phyloP scores from a whole-genome alignment of 2,113 vertebrate genomes.

The Heterotilapia buettikoferi region DNA sequence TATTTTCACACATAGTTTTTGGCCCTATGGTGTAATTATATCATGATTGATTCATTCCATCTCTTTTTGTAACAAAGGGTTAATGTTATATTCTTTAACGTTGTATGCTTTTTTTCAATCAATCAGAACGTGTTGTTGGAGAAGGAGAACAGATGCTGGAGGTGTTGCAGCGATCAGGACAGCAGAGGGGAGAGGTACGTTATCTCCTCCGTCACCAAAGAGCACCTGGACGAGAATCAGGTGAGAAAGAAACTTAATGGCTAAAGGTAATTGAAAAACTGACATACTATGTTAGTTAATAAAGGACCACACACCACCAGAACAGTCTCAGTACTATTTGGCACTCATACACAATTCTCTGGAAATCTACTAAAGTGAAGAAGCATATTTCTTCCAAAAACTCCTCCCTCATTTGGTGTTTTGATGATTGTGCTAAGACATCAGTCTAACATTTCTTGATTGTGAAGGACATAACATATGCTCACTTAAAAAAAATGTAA shows the following conservation, averaged over 20 bases:
- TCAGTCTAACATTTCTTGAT: background rate
- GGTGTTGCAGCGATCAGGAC: slow-evolving; percentile 80
- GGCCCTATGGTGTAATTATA: background rate
- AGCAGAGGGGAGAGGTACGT: slow-evolving; percentile 81
- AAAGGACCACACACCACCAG: background rate
- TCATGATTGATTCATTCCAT: background rate
- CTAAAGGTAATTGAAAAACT: background rate
- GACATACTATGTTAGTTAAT: background rate
- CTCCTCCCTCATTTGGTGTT: background rate
- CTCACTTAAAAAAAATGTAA: background rate
- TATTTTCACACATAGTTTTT: background rate
- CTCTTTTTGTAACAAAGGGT: background rate
- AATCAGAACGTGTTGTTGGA: slow-evolving; percentile 78
- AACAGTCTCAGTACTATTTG: background rate
- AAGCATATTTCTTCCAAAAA: background rate
- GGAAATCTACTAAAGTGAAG: background rate
- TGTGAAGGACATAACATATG: background rate
- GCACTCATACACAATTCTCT: background rate
- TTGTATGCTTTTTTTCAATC: background rate
- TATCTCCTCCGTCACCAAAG: slow-evolving; percentile 84
- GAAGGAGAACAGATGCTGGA: slow-evolving; percentile 84
- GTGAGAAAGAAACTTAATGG: slow-evolving; percentile 44
- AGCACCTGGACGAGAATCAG: slow-evolving; percentile 69
- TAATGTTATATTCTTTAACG: background rate
- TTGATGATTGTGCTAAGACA: background rate